These are phyloP conservation scores for Aythya fuligula DNA, from an alignment of 2,797 vertebrate genomes.

Conservation along the genomic window DNA sequence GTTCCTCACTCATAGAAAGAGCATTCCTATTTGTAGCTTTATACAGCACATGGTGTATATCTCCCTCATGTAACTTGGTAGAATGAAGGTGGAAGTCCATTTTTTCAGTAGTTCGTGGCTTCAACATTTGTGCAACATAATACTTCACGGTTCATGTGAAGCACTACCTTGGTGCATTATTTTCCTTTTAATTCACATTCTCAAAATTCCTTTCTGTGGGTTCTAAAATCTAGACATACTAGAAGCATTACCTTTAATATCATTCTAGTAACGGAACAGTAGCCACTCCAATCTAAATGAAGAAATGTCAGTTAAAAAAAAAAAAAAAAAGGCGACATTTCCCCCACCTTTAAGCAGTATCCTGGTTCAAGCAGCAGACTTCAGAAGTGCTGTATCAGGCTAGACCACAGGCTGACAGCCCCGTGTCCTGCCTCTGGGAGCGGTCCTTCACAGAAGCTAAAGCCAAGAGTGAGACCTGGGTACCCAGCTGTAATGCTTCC, in stretches of 20 bases:
- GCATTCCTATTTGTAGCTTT: background rate
- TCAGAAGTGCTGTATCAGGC: background rate
- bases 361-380: background rate
- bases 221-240: background rate
- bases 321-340: background rate
- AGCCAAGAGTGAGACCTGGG: background rate
- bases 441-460: background rate
- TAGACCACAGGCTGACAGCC: background rate
- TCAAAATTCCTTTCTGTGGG: background rate
- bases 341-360: background rate
- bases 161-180: background rate
- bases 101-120: background rate
- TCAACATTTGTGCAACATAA: background rate
- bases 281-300: background rate
- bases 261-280: background rate
- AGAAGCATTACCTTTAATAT: background rate
- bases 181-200: background rate
- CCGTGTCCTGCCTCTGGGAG: background rate
- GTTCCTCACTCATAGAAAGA: background rate
- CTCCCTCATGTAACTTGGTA: background rate
- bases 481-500: background rate
- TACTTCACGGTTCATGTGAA: background rate
- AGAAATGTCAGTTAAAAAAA: background rate
- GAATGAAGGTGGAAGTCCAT: background rate
- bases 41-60: background rate